Evolutionary conservation across 2,113 vertebrate species (phyloP).

Genomic region (Heterotis niloticus): DNA sequence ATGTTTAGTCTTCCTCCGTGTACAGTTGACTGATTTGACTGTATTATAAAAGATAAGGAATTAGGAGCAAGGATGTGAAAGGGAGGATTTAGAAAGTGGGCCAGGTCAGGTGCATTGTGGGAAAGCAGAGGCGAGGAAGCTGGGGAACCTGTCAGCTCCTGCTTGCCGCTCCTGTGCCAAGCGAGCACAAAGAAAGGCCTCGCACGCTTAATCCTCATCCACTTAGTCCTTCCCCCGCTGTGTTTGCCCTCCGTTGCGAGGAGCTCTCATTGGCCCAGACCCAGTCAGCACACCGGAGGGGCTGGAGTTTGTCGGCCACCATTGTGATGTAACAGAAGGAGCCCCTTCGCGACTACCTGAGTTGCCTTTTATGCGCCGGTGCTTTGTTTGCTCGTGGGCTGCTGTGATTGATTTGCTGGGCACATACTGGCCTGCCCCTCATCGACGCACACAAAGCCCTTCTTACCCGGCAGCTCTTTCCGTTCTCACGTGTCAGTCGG

Average conservation of each 20-base stretch:
- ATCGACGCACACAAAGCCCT: conserved; percentile 38
- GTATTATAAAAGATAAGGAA: not conserved
- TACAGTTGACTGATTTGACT: conserved; percentile 6
- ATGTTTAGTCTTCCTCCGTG: not conserved
- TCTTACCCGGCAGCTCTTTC: conserved; percentile 37
- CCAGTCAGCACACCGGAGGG: conserved; percentile 50
- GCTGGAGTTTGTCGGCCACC: conserved; percentile 34
- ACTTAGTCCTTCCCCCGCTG: conserved; percentile 45
- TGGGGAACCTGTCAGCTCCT: conserved; percentile 39
- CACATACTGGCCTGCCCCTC: conserved; percentile 44
- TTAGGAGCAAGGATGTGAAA: conserved; percentile 17
- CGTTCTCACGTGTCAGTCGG: conserved; percentile 49
- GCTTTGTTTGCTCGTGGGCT: conserved; percentile 37
- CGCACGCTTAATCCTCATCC: conserved; percentile 49
- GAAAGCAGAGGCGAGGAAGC: conserved; percentile 4
- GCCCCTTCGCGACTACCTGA: conserved; percentile 40
- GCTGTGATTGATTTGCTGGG: conserved; percentile 33
- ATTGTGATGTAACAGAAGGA: conserved; percentile 52
- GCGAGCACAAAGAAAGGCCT: conserved; percentile 29
- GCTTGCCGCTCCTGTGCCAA: conserved; percentile 17
- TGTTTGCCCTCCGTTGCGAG: conserved; percentile 23
- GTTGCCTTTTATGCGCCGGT: conserved; percentile 47
- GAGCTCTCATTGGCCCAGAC: conserved; percentile 51
- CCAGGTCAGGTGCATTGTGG: conserved; percentile 13
- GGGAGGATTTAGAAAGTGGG: conserved; percentile 22